Evolutionary conservation across 1,140 invertebrate genomes (phyloP), one percentile per base, ranked within the genome.

Genomic region (Heterodera schachtii): DNA sequence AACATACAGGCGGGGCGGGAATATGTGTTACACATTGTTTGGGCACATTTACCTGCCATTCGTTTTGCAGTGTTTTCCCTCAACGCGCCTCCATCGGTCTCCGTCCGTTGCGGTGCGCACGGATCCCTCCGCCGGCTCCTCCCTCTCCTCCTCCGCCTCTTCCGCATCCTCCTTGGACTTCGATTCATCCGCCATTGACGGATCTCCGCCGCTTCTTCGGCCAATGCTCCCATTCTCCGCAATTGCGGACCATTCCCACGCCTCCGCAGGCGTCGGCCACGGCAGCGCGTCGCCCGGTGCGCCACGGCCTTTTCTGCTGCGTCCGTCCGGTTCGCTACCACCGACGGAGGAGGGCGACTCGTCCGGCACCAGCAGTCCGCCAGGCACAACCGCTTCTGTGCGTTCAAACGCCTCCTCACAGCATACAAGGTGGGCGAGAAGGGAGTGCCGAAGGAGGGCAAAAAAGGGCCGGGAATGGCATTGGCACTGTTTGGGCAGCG

Each of bases 301-400:
- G 69, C 69, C 21, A 5, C 69, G 69, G 11, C 44, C 69, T 7
- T 41, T 71, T 19, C 69, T 46, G 31, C 69, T 41, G n/a, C 69
- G 69, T 19, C 69, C 69, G 69, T 46, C 69, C n/a, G 31, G 44
- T 71, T 71, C 44, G 69, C 43, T 71, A 11, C 69, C 75, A 31
- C 49, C 75, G 11, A 73, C 44, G n/a, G 49, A 73, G 19, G 71
- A 43, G 60, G 49, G 49, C 46, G 49, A 52, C 49, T 43, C 75
- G 5, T 41, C 75, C 43, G 60, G 43, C 75, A 31, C 75, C 11
- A 49, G 43, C 75, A 81, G 84, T 82, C 83, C 82, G 3, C 83
- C 73, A 44, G 82, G 84, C 46, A 73, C 83, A 8, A 85, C 82
- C 13, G 82, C 83, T n/a, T 85, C 82, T 8, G 52, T 84, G 43